phyloP scores from a whole-genome alignment of 2,888 invertebrate species.

The Psylliodes chrysocephalus region DNA sequence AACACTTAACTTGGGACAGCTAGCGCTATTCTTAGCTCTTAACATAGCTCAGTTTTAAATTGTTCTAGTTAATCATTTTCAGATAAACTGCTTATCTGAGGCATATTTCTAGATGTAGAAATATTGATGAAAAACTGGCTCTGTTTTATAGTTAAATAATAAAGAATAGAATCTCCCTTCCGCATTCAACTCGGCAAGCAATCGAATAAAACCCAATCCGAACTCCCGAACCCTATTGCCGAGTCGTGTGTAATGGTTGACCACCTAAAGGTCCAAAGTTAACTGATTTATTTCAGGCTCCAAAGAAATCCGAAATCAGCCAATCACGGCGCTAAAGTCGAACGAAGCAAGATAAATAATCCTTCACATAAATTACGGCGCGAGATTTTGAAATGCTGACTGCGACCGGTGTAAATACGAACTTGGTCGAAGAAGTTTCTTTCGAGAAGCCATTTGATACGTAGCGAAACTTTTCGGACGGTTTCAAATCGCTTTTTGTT shows the following conservation, averaged over 20 bases:
- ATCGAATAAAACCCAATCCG: neutral
- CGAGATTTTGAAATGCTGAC: conserved; percentile 28
- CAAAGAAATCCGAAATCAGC: conserved; percentile 28
- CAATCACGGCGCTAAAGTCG: conserved; percentile 27
- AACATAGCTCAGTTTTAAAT: too few relatives aligned
- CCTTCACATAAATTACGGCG: conserved; percentile 32
- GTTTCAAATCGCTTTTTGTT: conserved; percentile 17
- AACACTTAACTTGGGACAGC: too few relatives aligned
- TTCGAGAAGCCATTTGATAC: conserved; percentile 25
- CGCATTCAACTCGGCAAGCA: too few relatives aligned
- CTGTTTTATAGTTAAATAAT: too few relatives aligned
- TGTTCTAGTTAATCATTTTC: too few relatives aligned
- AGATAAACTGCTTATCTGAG: too few relatives aligned
- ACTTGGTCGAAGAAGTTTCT: conserved; percentile 32
- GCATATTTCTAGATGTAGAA: too few relatives aligned
- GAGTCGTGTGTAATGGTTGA: conserved; percentile 8
- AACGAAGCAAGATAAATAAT: conserved; percentile 32
- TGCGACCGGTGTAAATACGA: conserved; percentile 33
- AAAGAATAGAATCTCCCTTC: too few relatives aligned
- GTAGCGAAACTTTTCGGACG: conserved; percentile 21
- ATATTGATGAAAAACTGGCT: too few relatives aligned
- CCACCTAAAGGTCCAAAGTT: conserved; percentile 20
- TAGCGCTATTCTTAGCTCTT: too few relatives aligned
- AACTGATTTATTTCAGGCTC: conserved; percentile 27
- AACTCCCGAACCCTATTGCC: conserved; percentile 8